phyloP scores from a whole-genome alignment of 1,140 invertebrate genomes.

The Caenorhabditis latens region DNA sequence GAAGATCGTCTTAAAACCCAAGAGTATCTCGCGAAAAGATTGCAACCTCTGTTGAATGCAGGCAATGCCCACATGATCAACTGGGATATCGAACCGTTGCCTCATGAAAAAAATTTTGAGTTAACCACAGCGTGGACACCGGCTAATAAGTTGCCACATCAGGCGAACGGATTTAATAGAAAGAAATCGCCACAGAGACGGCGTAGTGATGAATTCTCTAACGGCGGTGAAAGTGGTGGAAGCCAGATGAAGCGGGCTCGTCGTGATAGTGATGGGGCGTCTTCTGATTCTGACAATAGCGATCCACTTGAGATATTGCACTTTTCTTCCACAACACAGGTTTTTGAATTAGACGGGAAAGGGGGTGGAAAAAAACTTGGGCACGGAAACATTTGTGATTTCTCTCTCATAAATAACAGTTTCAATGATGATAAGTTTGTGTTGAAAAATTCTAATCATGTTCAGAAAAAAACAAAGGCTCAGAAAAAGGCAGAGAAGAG shows the following conservation, averaged over 20 bases:
- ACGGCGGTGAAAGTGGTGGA: conserved; percentile 29
- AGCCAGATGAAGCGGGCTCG: conserved; percentile 31
- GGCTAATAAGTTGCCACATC: conserved; percentile 39
- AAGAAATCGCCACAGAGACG: conserved; percentile 38
- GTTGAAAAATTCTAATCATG: not conserved
- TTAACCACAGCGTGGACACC: conserved; percentile 65
- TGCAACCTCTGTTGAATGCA: conserved; percentile 67
- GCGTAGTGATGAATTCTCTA: conserved; percentile 48
- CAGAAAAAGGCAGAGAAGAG: conserved; percentile 65
- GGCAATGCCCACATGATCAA: conserved; percentile 69
- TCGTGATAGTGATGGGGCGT: conserved; percentile 46
- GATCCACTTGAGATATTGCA: conserved; percentile 51
- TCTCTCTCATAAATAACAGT: not conserved
- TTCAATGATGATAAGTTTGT: not conserved
- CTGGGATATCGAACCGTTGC: conserved; percentile 69
- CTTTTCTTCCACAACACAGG: conserved; percentile 39
- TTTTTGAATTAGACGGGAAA: conserved; percentile 25
- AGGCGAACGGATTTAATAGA: conserved; percentile 42
- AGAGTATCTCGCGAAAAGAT: conserved; percentile 64
- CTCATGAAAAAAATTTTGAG: conserved; percentile 68
- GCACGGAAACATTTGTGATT: conserved; percentile 25
- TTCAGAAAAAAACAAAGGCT: conserved; percentile 63
- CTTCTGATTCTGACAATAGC: conserved; percentile 51
- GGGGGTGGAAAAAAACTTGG: conserved; percentile 1
- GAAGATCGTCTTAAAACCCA: conserved; percentile 67